Evolutionary conservation across 2,888 invertebrate species (phyloP).

Genomic region (Lottia scabra): DNA sequence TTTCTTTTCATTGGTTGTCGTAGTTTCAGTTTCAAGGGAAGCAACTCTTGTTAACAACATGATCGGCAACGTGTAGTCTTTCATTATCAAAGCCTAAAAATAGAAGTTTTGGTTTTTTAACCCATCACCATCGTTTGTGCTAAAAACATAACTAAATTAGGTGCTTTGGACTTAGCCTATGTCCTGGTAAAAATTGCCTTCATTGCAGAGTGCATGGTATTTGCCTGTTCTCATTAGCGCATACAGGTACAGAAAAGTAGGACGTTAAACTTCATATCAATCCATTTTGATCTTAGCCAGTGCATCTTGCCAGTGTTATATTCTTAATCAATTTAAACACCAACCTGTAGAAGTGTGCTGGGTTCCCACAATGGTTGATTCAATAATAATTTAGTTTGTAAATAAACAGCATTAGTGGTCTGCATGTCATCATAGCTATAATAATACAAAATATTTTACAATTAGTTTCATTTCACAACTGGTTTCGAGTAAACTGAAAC

Average conservation of each 20-base stretch:
- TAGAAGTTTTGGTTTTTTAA: too few species aligned
- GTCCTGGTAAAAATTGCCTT: neutral
- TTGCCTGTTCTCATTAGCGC: too few species aligned
- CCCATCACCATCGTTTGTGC: too few species aligned
- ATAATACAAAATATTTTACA: conserved; percentile 1
- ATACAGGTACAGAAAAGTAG: too few species aligned
- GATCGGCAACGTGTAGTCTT: conserved; percentile 63
- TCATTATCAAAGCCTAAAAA: conserved; percentile 63
- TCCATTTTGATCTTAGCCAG: too few species aligned
- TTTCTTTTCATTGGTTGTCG: neutral
- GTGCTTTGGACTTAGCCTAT: too few species aligned
- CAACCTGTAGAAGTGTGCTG: conserved; percentile 59
- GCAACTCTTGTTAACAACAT: conserved; percentile 53
- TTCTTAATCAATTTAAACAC: too few species aligned
- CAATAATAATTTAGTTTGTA: conserved; percentile 57
- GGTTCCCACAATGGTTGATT: conserved; percentile 59
- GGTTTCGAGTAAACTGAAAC: too few species aligned
- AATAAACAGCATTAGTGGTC: conserved; percentile 62
- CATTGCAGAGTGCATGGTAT: too few species aligned
- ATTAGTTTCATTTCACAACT: neutral
- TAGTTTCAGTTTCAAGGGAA: conserved; percentile 10
- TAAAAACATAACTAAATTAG: too few species aligned
- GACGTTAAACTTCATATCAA: too few species aligned
- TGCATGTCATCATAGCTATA: conserved; percentile 62
- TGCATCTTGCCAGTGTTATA: too few species aligned